Percentiles rank a stretch among this genome's conserved stretches.
These are phyloP conservation scores for Stictocephala bisonia DNA, from an alignment of 2,888 invertebrate genomes.

Conservation along the genomic window DNA sequence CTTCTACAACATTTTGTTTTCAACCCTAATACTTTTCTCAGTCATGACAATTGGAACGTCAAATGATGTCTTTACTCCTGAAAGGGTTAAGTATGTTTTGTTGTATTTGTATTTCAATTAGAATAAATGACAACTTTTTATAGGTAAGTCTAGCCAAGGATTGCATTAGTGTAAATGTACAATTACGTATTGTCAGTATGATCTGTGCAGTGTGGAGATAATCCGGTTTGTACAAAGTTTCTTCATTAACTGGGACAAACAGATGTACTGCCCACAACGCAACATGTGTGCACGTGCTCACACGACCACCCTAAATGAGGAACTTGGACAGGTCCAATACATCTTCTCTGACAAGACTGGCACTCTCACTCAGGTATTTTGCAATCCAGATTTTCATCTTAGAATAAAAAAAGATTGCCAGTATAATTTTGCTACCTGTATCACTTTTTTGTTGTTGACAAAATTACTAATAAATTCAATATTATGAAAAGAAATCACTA, in stretches of 20 bases:
- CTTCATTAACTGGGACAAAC: constrained; percentile 98
- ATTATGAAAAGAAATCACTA: not conserved
- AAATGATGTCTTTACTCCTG: no score
- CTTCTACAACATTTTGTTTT: no score
- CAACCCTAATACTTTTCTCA: no score
- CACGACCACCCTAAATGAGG: constrained; percentile 98
- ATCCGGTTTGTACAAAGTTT: constrained; percentile 98
- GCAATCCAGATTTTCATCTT: no score
- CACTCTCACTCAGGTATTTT: constrained; percentile 91
- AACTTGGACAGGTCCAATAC: constrained; percentile 98
- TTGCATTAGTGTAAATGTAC: no score
- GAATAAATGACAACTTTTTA: no score
- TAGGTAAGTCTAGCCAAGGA: no score
- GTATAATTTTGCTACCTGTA: not conserved
- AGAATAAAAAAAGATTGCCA: not conserved
- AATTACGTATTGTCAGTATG: no score
- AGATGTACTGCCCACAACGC: constrained; percentile 94
- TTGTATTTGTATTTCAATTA: no score
- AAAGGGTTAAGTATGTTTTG: no score
- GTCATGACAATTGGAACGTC: no score
- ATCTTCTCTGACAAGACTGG: constrained; percentile 99
- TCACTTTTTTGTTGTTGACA: not conserved
- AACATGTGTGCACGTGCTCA: constrained; percentile 94
- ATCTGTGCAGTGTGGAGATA: constrained; percentile 80
- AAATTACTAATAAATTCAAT: not conserved